Evolutionary conservation across 2,888 invertebrate genomes (phyloP).

Genomic region (Amorpha juglandis): DNA sequence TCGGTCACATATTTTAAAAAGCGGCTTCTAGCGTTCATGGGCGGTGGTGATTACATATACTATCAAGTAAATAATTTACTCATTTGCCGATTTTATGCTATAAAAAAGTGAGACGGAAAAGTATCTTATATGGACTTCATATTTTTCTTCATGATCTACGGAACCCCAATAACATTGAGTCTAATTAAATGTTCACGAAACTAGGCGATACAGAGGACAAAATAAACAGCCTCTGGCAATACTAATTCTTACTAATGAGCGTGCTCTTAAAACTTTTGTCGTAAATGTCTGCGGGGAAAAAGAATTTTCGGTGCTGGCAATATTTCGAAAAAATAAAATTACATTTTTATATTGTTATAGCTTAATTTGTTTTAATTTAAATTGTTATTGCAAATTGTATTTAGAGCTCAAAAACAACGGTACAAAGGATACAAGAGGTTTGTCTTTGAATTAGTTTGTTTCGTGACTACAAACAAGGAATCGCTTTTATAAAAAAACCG

Average conservation of each 20-base stretch:
- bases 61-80: too few relatives aligned
- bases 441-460: neutral
- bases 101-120: too few relatives aligned
- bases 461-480: too few relatives aligned
- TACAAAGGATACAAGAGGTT: neutral
- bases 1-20: too few relatives aligned
- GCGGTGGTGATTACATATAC: too few relatives aligned
- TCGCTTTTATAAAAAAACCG: too few relatives aligned
- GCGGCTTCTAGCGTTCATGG: too few relatives aligned
- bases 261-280: slow-evolving; percentile 26
- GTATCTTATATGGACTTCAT: neutral
- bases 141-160: neutral
- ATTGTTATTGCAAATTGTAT: slow-evolving; percentile 5
- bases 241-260: slow-evolving; percentile 28
- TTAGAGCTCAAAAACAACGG: neutral
- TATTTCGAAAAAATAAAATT: slow-evolving; percentile 19
- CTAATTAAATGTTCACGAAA: slow-evolving; percentile 8
- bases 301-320: slow-evolving; percentile 24
- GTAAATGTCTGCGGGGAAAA: slow-evolving; percentile 12
- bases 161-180: neutral
- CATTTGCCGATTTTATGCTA: too few relatives aligned
- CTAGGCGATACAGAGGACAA: slow-evolving; percentile 13
- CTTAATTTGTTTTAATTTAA: slow-evolving; percentile 19
- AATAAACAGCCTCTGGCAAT: slow-evolving; percentile 16
- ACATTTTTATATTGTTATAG: slow-evolving; percentile 1